Evolutionary conservation across 2,888 invertebrate species (phyloP), one percentile per base, ranked within the genome.

Genomic region (Eristalis arbustorum): DNA sequence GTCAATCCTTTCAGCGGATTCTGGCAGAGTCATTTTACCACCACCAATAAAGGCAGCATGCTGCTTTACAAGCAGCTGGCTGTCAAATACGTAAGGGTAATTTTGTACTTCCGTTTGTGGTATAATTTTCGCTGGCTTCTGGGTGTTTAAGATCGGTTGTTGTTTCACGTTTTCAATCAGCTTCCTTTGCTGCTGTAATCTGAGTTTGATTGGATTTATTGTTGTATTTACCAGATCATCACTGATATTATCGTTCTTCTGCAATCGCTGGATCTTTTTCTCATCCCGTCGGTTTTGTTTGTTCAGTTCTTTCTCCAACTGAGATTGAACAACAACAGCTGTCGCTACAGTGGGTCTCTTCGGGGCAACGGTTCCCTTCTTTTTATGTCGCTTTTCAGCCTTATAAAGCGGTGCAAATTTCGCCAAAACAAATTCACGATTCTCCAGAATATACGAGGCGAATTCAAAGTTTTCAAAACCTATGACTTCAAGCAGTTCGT

Each of bases 41-140:
- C 97, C 97, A 1, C 96, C 95, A 11, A 98, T 95, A 89, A 95
- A 98, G 63, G 97, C 96, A 93, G 93, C 90, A 91, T 93, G 90
- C 73, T 91, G 93, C 90, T 96, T 96, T 0, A 96, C 95, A 79
- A 95, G 94, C 63, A 95, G 93, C 88, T 96, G 95, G 1, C 95
- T 95, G 91, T 98, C 98, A 91, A 96, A 98, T 0, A 98, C 98
- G 92, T 96, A 96, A 0, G 98, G 98, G 93, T 96, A 98, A 23
- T 94, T 94, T 3, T 91, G 89, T 37, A 88, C 95, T 94, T 91
- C 93, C n/a, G 93, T 92, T 94, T 90, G 68, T 94, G n/a, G n/a
- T n/a, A 89, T 89, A 4, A 89, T 89, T 57, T 90, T 91, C 0
- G 79, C 49, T 0, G 89, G 79, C 71, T 91, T 91, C 2, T 90